Evolutionary conservation across 2,797 vertebrate species (phyloP).

Genomic region (Enteromius viviparus): DNA sequence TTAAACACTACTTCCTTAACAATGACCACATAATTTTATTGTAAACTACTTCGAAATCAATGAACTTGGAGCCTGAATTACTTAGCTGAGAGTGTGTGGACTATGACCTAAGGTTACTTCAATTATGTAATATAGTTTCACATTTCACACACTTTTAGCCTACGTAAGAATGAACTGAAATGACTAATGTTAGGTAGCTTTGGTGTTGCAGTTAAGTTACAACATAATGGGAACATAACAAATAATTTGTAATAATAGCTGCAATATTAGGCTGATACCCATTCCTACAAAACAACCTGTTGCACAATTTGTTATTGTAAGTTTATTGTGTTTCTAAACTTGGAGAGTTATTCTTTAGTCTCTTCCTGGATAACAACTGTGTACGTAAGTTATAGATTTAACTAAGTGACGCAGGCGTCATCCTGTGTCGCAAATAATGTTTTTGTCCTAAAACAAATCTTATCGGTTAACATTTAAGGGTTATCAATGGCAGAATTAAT

Average conservation of each 20-base stretch:
- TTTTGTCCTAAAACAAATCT: not conserved
- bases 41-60: constrained; percentile 6
- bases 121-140: constrained; percentile 35
- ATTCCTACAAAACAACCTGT: not conserved
- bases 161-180: not conserved
- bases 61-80: constrained; percentile 22
- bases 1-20: not conserved
- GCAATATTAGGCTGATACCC: not conserved
- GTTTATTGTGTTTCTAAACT: not conserved
- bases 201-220: not conserved
- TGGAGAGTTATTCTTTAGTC: not conserved
- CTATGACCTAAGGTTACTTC: constrained; percentile 39
- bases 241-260: not conserved
- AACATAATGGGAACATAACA: not conserved
- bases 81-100: constrained; percentile 32
- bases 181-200: not conserved
- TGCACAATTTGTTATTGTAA: constrained; percentile 21
- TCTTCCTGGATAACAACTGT: not conserved
- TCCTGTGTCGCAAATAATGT: not conserved
- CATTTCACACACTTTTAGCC: constrained; percentile 50
- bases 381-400: not conserved
- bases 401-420: not conserved
- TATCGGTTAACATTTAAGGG: no score
- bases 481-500: no score
- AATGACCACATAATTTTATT: constrained; percentile 18